Percentiles rank a stretch among this genome's conserved stretches.
These are phyloP conservation scores for Hirtodrosophila alboralis DNA, from an alignment of 2,888 invertebrate genomes.

Conservation along the genomic window DNA sequence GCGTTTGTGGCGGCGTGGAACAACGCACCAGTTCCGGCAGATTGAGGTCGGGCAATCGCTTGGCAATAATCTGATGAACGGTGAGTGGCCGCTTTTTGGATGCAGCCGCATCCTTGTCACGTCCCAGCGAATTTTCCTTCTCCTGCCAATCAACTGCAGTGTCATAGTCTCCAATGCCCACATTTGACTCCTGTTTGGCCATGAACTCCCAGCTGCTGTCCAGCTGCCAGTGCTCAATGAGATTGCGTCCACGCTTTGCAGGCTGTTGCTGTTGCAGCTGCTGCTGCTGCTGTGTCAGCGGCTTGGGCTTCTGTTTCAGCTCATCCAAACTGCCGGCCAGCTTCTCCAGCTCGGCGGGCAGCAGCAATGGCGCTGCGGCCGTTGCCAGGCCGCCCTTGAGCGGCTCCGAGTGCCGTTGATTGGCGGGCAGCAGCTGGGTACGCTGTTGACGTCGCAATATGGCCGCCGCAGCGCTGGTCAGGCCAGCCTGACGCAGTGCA, in stretches of 20 bases:
- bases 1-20: conserved; percentile 84
- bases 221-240: conserved; percentile 89
- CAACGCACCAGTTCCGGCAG: conserved; percentile 89
- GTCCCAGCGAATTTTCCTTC: conserved; percentile 77
- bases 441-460: conserved; percentile 83
- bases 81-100: conserved; percentile 86
- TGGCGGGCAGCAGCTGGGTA: conserved; percentile 81
- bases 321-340: conserved; percentile 83
- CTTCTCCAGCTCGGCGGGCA: conserved; percentile 85
- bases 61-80: conserved; percentile 91
- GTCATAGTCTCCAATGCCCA: conserved; percentile 80
- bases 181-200: conserved; percentile 85
- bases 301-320: conserved; percentile 85
- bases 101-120: conserved; percentile 65
- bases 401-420: conserved; percentile 87
- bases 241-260: conserved; percentile 82
- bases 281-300: conserved; percentile 53
- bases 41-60: conserved; percentile 84
- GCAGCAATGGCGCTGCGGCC: conserved; percentile 87
- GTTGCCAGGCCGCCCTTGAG: conserved; percentile 84
- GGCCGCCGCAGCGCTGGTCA: conserved; percentile 75
- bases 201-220: conserved; percentile 97
- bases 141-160: conserved; percentile 81
- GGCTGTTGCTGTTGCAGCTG: conserved; percentile 25
- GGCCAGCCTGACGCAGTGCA: conserved; percentile 86